Percentiles rank a stretch among this genome's conserved stretches.
Conservation (phyloP, 2,888 invertebrate species). For the Busseola fusca region DNA sequence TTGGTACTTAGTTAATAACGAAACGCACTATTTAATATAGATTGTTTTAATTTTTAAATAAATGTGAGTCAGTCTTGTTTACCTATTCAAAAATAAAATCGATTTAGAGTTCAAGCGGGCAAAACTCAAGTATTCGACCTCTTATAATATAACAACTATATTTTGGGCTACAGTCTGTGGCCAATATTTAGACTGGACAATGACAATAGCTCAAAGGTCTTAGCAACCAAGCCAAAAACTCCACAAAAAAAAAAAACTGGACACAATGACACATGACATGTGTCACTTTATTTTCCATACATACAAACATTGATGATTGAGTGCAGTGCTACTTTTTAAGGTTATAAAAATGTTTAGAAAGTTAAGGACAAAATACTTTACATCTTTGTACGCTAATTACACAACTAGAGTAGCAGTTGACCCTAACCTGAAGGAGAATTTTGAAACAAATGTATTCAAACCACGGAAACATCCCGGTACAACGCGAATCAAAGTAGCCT, state of each 20-base stretch:
- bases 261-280: neutral
- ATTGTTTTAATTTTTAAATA: no score
- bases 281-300: neutral
- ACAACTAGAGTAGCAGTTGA: constrained; percentile 86
- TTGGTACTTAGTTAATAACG: no score
- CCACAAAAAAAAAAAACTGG: no score
- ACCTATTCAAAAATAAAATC: no score
- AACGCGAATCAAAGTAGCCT: constrained; percentile 84
- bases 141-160: neutral
- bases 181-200: neutral
- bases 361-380: constrained; percentile 70
- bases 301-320: constrained; percentile 1
- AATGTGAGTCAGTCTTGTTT: no score
- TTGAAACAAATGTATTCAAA: constrained; percentile 88
- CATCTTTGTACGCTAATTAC: constrained; percentile 70
- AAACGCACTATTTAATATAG: neutral
- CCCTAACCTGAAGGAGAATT: constrained; percentile 81
- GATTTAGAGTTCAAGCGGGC: neutral
- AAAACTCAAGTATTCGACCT: neutral
- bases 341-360: constrained; percentile 81
- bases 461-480: constrained; percentile 93
- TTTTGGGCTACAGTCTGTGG: neutral
- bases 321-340: constrained; percentile 43
- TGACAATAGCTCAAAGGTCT: no score
- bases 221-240: no score